Percentiles rank a stretch among this genome's conserved stretches.
Conservation (phyloP, 30 jellyfish, hydroid and myxozoan species). For the Pelagia noctiluca region DNA sequence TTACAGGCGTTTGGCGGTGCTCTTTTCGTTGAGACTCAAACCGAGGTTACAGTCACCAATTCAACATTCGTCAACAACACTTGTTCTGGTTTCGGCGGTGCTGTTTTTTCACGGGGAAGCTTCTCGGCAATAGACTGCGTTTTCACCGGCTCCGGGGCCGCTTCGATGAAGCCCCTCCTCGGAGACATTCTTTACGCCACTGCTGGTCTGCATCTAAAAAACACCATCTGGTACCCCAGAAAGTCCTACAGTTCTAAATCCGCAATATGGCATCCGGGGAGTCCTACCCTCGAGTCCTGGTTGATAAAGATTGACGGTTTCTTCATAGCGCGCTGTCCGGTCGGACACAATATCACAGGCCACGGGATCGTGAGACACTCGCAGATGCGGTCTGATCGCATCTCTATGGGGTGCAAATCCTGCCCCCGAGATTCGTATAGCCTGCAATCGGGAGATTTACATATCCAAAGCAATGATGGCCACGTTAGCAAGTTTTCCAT, state of each 20-base stretch:
- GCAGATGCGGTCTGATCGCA: conserved; percentile 59
- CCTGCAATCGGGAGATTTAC: conserved; percentile 76
- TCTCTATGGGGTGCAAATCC: conserved; percentile 83
- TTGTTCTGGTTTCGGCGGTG: conserved; percentile 98
- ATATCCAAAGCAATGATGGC: conserved; percentile 49
- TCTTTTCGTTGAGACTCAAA: conserved; percentile 67
- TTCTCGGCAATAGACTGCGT: conserved; percentile 54
- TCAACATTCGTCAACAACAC: conserved; percentile 76
- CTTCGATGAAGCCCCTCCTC: conserved; percentile 64
- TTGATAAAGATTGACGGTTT: conserved; percentile 66
- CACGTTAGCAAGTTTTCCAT: conserved; percentile 1
- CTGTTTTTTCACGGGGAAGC: conserved; percentile 88
- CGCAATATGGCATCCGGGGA: conserved; percentile 98
- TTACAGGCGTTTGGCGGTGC: conserved; percentile 99
- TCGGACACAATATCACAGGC: conserved; percentile 85
- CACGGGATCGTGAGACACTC: conserved; percentile 80
- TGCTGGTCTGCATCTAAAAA: conserved; percentile 76
- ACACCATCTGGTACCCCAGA: conserved; percentile 90
- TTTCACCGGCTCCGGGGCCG: conserved; percentile 62
- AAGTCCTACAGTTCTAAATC: conserved; percentile 50
- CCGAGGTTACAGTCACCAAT: conserved; percentile 56
- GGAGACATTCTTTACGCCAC: conserved; percentile 97
- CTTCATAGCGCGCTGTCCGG: conserved; percentile 86
- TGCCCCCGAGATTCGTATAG: conserved; percentile 87
- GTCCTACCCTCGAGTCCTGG: conserved; percentile 94